These are phyloP conservation scores for Eueremaeus valkanovi DNA, from an alignment of 2,888 invertebrate genomes.

Conservation along the genomic window DNA sequence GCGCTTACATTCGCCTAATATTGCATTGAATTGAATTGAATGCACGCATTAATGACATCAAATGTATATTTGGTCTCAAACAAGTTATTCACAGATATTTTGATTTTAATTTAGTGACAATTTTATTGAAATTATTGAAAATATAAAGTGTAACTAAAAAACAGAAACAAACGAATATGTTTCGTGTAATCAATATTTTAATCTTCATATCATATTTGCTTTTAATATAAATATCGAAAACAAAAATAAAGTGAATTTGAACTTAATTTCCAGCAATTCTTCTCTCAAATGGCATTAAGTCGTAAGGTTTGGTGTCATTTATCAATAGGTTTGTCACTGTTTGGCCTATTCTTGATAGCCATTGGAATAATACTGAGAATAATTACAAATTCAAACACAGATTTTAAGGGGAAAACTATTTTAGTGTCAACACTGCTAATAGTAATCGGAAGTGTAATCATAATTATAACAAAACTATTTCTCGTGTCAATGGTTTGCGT, in stretches of 20 bases:
- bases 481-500: background rate
- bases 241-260: background rate
- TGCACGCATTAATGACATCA: background rate
- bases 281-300: background rate
- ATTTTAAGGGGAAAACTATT: background rate
- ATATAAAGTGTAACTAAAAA: too few species aligned
- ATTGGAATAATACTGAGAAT: background rate
- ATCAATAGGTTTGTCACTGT: background rate
- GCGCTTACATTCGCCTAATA: background rate
- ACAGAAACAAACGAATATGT: background rate
- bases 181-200: background rate
- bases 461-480: background rate
- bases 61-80: too few species aligned
- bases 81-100: too few species aligned
- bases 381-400: background rate
- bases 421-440: slow-evolving; percentile 2
- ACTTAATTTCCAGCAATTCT: background rate
- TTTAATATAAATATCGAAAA: background rate
- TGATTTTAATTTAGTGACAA: too few species aligned
- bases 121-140: too few species aligned
- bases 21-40: background rate
- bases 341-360: background rate
- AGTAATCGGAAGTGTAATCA: background rate
- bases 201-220: background rate
- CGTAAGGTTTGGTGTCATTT: slow-evolving; percentile 22